A percentile compares a stretch with the other conserved stretches of the same genome.
These are phyloP conservation scores for Chiroxiphia lanceolata DNA, from an alignment of 2,797 vertebrate genomes.

Conservation along the genomic window DNA sequence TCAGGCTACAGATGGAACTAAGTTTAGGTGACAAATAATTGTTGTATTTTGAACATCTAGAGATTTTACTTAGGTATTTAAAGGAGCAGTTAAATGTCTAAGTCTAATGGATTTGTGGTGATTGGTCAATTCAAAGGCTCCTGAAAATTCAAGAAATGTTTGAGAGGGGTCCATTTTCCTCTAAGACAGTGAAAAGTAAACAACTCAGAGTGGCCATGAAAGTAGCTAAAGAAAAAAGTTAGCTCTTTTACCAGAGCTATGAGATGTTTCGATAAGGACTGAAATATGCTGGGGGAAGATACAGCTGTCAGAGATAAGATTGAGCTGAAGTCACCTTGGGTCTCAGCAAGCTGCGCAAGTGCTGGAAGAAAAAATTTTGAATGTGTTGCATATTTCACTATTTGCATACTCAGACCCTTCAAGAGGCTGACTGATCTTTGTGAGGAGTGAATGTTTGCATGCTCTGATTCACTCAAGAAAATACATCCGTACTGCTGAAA, in stretches of 20 bases:
- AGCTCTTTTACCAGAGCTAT: neutral
- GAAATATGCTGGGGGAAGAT: neutral
- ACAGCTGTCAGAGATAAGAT: neutral
- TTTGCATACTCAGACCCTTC: neutral
- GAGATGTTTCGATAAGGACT: neutral
- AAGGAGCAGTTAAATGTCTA: neutral
- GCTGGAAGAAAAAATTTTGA: neutral
- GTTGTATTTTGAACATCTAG: neutral
- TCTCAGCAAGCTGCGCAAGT: neutral
- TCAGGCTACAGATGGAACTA: neutral
- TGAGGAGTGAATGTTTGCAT: neutral
- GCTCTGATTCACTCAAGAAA: neutral
- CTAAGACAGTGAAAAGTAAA: neutral
- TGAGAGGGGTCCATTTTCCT: neutral
- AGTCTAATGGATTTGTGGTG: neutral
- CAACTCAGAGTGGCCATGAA: neutral
- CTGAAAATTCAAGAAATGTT: neutral
- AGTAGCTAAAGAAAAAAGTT: neutral
- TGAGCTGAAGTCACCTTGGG: neutral
- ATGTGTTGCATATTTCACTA: neutral
- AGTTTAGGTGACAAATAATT: neutral
- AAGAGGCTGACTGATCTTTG: neutral
- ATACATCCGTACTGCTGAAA: neutral
- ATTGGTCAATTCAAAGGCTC: neutral
- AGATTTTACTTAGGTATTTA: neutral